phyloP scores from a whole-genome alignment of 2,888 invertebrate genomes.

The Salticus scenicus region DNA sequence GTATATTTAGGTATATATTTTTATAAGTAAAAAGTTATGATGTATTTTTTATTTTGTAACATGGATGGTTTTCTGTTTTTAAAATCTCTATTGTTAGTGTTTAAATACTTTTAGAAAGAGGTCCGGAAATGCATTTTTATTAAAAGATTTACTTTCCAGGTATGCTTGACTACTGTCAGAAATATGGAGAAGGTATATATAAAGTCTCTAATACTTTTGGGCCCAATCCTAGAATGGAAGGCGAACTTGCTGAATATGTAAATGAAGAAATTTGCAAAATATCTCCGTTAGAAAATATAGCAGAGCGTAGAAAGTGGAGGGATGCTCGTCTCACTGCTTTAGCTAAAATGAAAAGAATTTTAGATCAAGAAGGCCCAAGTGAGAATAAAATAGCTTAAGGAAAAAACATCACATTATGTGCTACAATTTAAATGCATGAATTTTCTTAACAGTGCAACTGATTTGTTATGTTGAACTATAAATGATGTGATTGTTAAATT shows the following conservation, averaged over 20 bases:
- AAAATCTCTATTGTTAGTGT: too few species aligned
- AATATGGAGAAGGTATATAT: constrained; percentile 80
- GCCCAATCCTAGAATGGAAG: constrained; percentile 84
- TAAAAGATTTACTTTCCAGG: constrained; percentile 76
- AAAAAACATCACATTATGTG: too few species aligned
- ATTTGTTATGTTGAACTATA: too few species aligned
- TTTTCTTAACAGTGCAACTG: too few species aligned
- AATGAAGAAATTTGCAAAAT: constrained; percentile 84
- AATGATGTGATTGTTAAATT: too few species aligned
- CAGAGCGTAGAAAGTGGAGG: constrained; percentile 86
- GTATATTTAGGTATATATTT: too few species aligned
- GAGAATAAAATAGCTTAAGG: background rate
- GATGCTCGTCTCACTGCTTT: constrained; percentile 88
- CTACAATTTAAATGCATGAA: too few species aligned
- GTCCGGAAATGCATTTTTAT: too few species aligned
- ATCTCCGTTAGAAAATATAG: constrained; percentile 85
- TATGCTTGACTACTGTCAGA: constrained; percentile 81
- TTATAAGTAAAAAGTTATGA: too few species aligned
- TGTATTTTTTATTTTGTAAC: too few species aligned
- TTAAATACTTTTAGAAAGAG: too few species aligned
- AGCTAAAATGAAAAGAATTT: constrained; percentile 83
- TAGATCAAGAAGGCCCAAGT: constrained; percentile 2
- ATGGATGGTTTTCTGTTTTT: too few species aligned
- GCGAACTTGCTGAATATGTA: constrained; percentile 81
- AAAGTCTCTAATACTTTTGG: constrained; percentile 85